Base-by-base conservation (phyloP, 2,113 vertebrate genomes). In the Taxidea taxus region DNA sequence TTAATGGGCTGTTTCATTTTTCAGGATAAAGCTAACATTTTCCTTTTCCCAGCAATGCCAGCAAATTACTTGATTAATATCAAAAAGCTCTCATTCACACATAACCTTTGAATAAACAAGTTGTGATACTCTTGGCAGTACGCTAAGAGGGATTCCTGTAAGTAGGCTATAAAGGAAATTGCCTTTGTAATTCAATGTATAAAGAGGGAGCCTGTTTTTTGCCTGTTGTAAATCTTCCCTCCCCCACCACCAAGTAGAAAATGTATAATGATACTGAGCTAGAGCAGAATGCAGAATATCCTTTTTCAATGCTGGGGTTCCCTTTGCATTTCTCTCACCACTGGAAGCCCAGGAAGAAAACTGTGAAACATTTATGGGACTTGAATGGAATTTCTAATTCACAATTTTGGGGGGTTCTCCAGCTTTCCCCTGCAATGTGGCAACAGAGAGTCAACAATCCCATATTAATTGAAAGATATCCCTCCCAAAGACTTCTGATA, bases 81-180 rank as follows among this genome's bases (percentile, higher is more conserved):
- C 51, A 96, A 97, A 96, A 90, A 93, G 68, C 90, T 97, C 84
- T 97, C 81, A 95, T 95, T 98, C 94, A 93, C 96, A 93, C 88
- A 68, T 97, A 96, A 98, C 97, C 95, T 98, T 97, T 98, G 97
- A 85, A 97, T 97, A 98, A 97, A 97, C 97, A 98, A 96, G 92
- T 97, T 96, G 54, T 93, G 96, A 97, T 96, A 87, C 92, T 97
- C 78, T 97, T 98, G 98, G 96, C 97, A 96, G 96, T 88, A 94
- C 10, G 60, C 83, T 91, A 96, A 88, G 97, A 95, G 56, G 66
- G 94, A 90, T 98, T 98, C 97, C 97, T 98, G 94, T 97, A 97
- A 97, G 97, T 94, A 96, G 84, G 80, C 95, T 94, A 85, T 96
- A 92, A 96, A 96, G 92, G 97, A 98, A 98, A 98, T 97, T 97